Conservation (phyloP, 2,797 vertebrate genomes). For the Gallinago solitaria region DNA sequence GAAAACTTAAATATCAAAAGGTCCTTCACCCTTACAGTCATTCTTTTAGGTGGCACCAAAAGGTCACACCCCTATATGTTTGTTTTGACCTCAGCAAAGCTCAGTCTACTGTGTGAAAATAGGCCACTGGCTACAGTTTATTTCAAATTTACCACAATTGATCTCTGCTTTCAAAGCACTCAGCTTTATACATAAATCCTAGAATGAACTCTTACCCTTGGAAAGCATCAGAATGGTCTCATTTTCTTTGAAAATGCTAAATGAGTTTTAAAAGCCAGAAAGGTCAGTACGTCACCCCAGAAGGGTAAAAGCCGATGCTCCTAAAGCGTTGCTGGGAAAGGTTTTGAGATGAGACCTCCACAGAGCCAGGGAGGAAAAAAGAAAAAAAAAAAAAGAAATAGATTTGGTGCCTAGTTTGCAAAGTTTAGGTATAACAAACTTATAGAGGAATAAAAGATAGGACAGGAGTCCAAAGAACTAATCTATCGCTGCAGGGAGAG, state of each 20-base stretch:
- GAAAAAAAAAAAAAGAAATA: not conserved
- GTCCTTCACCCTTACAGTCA: constrained; percentile 37
- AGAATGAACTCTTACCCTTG: constrained; percentile 35
- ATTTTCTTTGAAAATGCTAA: constrained; percentile 57
- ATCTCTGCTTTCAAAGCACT: constrained; percentile 58
- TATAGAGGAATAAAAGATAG: not conserved
- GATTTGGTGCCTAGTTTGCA: not conserved
- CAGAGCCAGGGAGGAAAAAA: not conserved
- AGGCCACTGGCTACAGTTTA: constrained; percentile 22
- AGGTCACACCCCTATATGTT: constrained; percentile 22
- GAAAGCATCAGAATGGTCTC: constrained; percentile 27
- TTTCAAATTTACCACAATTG: constrained; percentile 64
- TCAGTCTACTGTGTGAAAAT: not conserved
- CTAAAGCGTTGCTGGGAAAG: not conserved
- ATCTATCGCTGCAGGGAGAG: not conserved
- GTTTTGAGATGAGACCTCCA: not conserved
- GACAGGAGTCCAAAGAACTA: not conserved
- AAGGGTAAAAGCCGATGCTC: not conserved
- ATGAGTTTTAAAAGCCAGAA: constrained; percentile 53
- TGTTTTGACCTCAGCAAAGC: constrained; percentile 41
- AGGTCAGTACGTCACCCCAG: not conserved
- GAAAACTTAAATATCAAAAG: constrained; percentile 68
- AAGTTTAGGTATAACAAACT: not conserved
- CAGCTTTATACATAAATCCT: constrained; percentile 66
- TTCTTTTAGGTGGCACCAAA: constrained; percentile 27